These are phyloP conservation scores for Drosophila nigricruria DNA, from an alignment of 2,888 invertebrate genomes.

Conservation along the genomic window DNA sequence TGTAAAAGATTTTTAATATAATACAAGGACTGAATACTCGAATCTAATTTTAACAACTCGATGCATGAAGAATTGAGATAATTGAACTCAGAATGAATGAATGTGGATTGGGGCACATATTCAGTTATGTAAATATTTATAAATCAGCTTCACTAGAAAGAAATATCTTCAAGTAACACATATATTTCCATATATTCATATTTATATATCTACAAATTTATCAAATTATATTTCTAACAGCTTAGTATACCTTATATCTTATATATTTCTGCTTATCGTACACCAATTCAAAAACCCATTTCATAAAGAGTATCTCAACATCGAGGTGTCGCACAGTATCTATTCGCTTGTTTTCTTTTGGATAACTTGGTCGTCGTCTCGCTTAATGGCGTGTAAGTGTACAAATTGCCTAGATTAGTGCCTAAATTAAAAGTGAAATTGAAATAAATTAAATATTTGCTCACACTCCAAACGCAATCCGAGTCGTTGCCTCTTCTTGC, in stretches of 20 bases:
- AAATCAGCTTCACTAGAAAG: background rate
- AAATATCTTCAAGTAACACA: background rate
- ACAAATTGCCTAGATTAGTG: constrained; percentile 82
- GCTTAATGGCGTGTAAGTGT: constrained; percentile 79
- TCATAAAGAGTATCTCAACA: constrained; percentile 36
- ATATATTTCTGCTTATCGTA: no score
- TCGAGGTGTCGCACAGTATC: constrained; percentile 21
- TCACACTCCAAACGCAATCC: constrained; percentile 36
- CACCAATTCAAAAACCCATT: no score
- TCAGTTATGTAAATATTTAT: background rate
- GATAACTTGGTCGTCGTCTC: constrained; percentile 38
- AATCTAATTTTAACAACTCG: background rate
- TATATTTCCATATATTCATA: no score
- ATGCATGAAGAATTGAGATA: no score
- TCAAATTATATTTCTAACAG: background rate
- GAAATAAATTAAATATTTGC: constrained; percentile 81
- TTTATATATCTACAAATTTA: background rate
- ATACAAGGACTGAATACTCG: background rate
- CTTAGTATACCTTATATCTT: no score
- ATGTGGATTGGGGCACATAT: background rate
- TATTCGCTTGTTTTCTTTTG: constrained; percentile 20
- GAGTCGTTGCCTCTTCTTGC: constrained; percentile 28
- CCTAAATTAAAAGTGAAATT: constrained; percentile 80
- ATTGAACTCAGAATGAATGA: background rate
- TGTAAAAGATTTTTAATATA: background rate